Evolutionary conservation across 2,113 vertebrate species (phyloP), one percentile per base, ranked within the genome.

Genomic region (Python bivittatus): DNA sequence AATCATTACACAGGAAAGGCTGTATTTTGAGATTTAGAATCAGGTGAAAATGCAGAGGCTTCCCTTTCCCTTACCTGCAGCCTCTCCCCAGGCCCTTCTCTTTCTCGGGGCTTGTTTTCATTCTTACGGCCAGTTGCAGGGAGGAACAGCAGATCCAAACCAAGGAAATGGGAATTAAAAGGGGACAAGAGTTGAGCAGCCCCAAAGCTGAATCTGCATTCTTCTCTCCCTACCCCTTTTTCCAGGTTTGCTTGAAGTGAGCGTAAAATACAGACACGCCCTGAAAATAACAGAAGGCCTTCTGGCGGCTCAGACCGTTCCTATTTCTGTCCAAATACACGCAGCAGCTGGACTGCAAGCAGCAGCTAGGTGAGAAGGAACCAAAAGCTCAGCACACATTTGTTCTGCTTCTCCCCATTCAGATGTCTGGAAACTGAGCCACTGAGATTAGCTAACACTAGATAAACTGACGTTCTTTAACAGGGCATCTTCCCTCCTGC

Each of bases 301-400:
- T 86, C 88, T 97, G 64, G 96, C 98, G 27, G 96, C 98, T 91
- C 97, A 93, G 27, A 60, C 96, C 29, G 97, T 99, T 57, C 98
- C 97, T 1, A 96, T 99, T 52, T 97, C 98, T 6, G 96, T 99
- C 10, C 97, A 98, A 27, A 97, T 99, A 87, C 98, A 98, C 94
- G 97, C 98, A 97, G 99, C 98, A 44, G 97, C 98, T 86, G 99
- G 99, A 91, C 97, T 99, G 93, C 98, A 99, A 96, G 98, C 99
- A 38, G 98, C 99, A 88, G 98, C 98, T 61, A 98, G 98, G 99
- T 99, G 98, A 97, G 96, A 61, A 98, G 97, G 96, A 72, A 44
- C 44, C 53, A 2, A 48, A 88, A 48, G 15, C 2, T 33, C 88
- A 23, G 10, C 2, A n/a, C 4, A 3, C 0, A 17, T 42, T 54